Evolutionary conservation across 2,113 vertebrate genomes (phyloP).

Genomic region (Nipponia nippon): DNA sequence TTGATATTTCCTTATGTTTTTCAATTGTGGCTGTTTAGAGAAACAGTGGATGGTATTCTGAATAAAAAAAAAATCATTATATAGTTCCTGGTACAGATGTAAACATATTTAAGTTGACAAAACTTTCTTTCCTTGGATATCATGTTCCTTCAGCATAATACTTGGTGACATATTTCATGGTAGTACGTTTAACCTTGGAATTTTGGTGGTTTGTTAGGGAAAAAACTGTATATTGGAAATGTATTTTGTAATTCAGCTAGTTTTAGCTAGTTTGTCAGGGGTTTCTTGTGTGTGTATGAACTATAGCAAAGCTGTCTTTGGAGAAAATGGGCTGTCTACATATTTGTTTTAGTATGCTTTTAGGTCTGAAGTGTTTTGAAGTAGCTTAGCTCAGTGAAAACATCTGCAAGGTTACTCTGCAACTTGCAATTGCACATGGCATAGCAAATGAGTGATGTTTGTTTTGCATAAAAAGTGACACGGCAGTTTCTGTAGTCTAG

Average conservation of each 20-base stretch:
- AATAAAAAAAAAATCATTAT: neutral
- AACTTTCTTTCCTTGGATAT: neutral
- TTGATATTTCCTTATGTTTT: neutral
- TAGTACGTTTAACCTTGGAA: neutral
- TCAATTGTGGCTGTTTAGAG: neutral
- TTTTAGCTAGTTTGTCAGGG: neutral
- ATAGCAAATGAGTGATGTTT: neutral
- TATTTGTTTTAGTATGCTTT: neutral
- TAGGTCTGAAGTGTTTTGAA: neutral
- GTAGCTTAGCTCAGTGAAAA: neutral
- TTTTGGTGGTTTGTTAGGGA: neutral
- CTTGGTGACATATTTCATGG: neutral
- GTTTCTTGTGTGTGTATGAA: neutral
- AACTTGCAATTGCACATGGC: neutral
- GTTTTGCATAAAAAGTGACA: neutral
- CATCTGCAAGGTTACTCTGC: neutral
- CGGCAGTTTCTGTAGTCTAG: neutral
- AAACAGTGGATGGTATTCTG: neutral
- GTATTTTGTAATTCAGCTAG: neutral
- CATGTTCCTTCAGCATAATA: neutral
- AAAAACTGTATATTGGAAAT: neutral
- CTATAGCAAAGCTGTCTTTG: neutral
- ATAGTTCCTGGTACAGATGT: neutral
- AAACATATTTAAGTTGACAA: neutral
- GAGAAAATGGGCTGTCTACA: neutral